Conservation (phyloP, 1,140 invertebrate genomes). For the Yoshiicerus persimilis region DNA sequence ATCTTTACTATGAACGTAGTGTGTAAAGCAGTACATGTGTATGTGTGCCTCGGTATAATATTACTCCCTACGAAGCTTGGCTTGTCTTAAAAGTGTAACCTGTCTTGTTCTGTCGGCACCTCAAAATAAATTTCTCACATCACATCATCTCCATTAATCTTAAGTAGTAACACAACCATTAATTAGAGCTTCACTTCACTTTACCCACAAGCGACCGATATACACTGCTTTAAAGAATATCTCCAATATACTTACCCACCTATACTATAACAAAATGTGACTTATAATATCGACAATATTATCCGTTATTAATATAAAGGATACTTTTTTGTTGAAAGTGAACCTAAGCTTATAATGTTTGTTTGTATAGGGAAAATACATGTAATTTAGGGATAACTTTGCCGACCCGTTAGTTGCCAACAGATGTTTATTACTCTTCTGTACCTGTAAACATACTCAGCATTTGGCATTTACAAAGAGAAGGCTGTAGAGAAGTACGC, state of each 20-base stretch:
- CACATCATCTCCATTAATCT: slow-evolving; percentile 31
- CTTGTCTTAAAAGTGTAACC: background rate
- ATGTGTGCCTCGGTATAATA: background rate
- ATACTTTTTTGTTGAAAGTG: background rate
- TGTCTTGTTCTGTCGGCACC: slow-evolving; percentile 32
- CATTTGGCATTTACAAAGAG: background rate
- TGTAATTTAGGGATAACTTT: background rate
- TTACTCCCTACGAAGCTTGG: background rate
- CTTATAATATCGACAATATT: background rate
- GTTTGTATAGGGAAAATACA: background rate
- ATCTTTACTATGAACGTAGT: background rate
- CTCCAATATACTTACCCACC: background rate
- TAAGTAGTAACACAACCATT: slow-evolving; percentile 31
- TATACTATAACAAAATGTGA: background rate
- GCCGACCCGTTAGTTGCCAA: background rate
- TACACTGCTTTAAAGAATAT: background rate
- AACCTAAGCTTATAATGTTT: background rate
- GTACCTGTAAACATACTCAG: background rate
- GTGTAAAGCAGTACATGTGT: too few relatives aligned
- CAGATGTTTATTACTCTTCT: background rate
- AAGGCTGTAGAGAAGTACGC: background rate
- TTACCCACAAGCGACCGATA: background rate
- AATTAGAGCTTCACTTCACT: slow-evolving; percentile 22
- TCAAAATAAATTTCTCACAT: slow-evolving; percentile 27
- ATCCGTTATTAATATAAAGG: background rate